Percentiles rank a stretch among this genome's conserved stretches.
Evolutionary conservation across 2,888 invertebrate genomes (phyloP).

Genomic region (Cryptus viduatorius): DNA sequence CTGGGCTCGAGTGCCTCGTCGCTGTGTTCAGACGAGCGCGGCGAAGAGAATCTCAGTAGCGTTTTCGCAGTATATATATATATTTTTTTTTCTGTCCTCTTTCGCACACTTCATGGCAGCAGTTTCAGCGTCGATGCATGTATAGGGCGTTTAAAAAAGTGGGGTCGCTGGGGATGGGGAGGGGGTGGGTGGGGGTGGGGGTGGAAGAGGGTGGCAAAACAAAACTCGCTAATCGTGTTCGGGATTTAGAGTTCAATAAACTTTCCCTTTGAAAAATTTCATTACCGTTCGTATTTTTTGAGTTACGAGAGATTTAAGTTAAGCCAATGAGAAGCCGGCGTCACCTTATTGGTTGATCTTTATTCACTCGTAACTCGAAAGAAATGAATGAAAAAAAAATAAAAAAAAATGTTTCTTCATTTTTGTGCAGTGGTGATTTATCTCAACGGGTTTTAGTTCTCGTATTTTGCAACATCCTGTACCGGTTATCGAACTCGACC

Average conservation of each 20-base stretch:
- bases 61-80: conserved; percentile 12
- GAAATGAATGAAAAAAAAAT: not conserved
- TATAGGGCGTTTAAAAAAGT: not conserved
- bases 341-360: not conserved
- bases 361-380: not conserved
- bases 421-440: not conserved
- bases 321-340: not conserved
- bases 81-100: conserved; percentile 34
- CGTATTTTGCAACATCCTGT: conserved; percentile 1
- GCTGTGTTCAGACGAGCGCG: conserved; percentile 7
- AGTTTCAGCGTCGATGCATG: conserved; percentile 2
- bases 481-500: conserved; percentile 13
- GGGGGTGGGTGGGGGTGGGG: no score
- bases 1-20: conserved; percentile 4
- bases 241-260: no score
- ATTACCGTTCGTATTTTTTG: no score
- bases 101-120: not conserved
- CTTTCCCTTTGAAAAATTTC: no score
- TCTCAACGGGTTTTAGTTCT: not conserved
- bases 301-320: no score
- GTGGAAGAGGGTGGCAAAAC: no score
- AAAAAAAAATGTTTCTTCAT: not conserved
- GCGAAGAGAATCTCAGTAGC: not conserved
- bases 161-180: no score
- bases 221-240: no score